These are phyloP conservation scores for Mythimna impura DNA, from an alignment of 2,888 invertebrate species.

Conservation along the genomic window DNA sequence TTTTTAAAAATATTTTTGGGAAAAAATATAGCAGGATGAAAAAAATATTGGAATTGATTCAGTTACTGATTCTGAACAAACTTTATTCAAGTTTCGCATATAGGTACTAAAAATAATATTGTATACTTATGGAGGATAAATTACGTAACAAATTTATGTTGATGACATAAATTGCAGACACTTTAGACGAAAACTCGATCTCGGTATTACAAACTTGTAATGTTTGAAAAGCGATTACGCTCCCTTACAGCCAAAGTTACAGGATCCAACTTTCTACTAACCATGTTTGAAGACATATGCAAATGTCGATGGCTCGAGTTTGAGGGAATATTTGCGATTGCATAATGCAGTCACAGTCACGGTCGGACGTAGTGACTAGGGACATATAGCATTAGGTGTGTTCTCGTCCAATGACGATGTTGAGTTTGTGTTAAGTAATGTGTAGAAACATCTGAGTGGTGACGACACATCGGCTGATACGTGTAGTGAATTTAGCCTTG, in stretches of 20 bases:
- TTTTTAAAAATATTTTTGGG: no score
- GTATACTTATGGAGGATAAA: background rate
- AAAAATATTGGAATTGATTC: no score
- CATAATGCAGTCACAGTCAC: conserved; percentile 31
- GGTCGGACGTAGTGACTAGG: background rate
- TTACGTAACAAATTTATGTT: background rate
- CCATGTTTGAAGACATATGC: conserved; percentile 36
- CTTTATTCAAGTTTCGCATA: no score
- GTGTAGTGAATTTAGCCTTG: background rate
- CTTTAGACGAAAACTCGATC: conserved; percentile 7
- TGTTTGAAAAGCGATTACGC: conserved; percentile 45
- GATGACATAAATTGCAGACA: conserved; percentile 5
- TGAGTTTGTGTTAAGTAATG: conserved; percentile 1
- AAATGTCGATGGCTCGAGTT: conserved; percentile 35
- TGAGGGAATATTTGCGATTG: conserved; percentile 44
- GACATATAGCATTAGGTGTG: background rate
- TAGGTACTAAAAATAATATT: no score
- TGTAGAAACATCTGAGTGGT: background rate
- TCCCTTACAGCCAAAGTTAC: conserved; percentile 35
- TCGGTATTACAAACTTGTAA: conserved; percentile 23
- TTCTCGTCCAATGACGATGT: background rate
- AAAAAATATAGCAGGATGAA: no score
- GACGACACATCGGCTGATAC: background rate
- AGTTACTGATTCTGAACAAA: no score
- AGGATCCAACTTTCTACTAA: conserved; percentile 36